Evolutionary conservation across 1,140 invertebrate genomes (phyloP), one percentile per base, ranked within the genome.

Genomic region (Cotesia chilonis): DNA sequence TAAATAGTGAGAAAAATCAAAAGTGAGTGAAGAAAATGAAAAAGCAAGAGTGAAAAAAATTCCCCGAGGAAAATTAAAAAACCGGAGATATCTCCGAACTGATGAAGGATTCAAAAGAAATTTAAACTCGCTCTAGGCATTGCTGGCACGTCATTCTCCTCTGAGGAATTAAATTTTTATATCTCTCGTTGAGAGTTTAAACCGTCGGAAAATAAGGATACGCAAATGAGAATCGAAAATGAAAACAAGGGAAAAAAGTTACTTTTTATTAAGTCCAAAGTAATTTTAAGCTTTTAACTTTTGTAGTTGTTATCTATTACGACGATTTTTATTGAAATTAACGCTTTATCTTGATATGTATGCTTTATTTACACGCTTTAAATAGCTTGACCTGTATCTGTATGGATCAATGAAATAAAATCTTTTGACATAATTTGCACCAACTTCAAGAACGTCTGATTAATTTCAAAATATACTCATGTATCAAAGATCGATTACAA

Each of bases 101-200:
- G 41, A 7, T 47, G 41, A 47, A 72, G 70, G 67, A 72, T 75
- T 75, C 68, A 68, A 75, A 75, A 59, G 73, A 69, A 75, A 68
- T 17, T 28, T 51, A 66, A 38, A 70, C 64, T 77, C 70, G 80
- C 82, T 83, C 37, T 77, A 71, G 81, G 78, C 80, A 51, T 51
- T 70, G 41, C 75, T 76, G 76, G 77, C 83, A 84, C 83, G 80
- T 85, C 83, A 83, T 85, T 85, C 82, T 81, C 74, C 76, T 78
- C 64, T 68, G 74, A 83, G 77, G 83, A 87, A 87, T 86, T 85
- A 87, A 87, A 87, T 86, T 86, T 87, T 87, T 85, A 87, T 86
- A 84, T 82, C 84, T 81, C 79, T 82, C 80, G 84, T 70, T 86
- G 85, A 86, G 83, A 86, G 85, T 84, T 84, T 84, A 81, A 87